Base-by-base conservation (phyloP, 1,140 invertebrate species). In the Chlorops oryzae region DNA sequence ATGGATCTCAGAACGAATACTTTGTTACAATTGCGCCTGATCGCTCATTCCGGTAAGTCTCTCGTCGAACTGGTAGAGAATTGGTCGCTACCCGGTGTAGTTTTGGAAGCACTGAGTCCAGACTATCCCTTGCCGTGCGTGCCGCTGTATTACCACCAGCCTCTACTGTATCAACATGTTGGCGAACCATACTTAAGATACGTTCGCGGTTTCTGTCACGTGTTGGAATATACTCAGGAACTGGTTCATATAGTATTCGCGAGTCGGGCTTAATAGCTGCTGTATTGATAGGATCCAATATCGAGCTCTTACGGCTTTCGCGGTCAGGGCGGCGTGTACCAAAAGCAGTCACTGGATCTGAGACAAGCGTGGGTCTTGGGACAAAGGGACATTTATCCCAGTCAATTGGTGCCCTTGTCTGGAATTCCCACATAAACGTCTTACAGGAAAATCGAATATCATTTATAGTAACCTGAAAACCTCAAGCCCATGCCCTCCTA, bases 381-480 rank as follows among this genome's bases (percentile, higher is more conserved):
- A 90, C 87, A 69, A 80, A 82, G 55, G 88, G 87, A 63, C 87
- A 84, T 77, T 87, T 87, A 72, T 88, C 85, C 87, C 87, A 90
- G 58, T 86, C 85, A 57, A 88, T 84, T 68, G 66, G 57, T 58
- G 60, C 59, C 65, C 58, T 63, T 51, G 58, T 78, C 86, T 88
- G 84, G 70, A 85, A 85, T 70, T 73, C 62, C 63, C 63, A 62
- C 73, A 73, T 74, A 69, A 42, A n/a, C n/a, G n/a, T n/a, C n/a
- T n/a, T n/a, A n/a, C n/a, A n/a, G n/a, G n/a, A n/a, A n/a, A n/a
- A n/a, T n/a, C n/a, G n/a, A n/a, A n/a, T n/a, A n/a, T n/a, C n/a
- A n/a, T n/a, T n/a, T n/a, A n/a, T n/a, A n/a, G n/a, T n/a, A n/a
- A n/a, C n/a, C n/a, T n/a, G n/a, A n/a, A n/a, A n/a, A n/a, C n/a